A percentile compares a stretch with the other conserved stretches of the same genome.
These are phyloP conservation scores for Saxicola maurus DNA, from an alignment of 2,797 vertebrate genomes.

Conservation along the genomic window DNA sequence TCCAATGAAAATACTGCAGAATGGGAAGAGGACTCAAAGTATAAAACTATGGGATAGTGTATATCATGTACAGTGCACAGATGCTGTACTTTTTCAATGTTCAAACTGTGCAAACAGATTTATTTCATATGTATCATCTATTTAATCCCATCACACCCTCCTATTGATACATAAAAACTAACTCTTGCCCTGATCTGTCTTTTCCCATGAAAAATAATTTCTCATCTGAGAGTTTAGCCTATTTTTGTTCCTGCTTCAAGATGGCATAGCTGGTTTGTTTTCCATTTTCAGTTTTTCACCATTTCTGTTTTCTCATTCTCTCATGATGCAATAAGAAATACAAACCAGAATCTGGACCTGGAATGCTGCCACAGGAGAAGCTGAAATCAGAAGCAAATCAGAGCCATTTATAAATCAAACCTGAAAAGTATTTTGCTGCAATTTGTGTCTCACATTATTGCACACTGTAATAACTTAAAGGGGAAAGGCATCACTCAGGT, in stretches of 20 bases:
- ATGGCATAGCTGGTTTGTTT: neutral
- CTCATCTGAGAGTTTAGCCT: neutral
- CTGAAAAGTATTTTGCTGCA: neutral
- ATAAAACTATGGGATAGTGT: neutral
- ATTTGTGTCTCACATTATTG: neutral
- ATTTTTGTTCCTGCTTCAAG: neutral
- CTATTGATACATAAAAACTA: neutral
- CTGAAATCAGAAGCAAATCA: neutral
- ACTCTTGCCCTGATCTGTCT: neutral
- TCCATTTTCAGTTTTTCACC: neutral
- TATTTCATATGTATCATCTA: neutral
- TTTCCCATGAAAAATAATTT: neutral
- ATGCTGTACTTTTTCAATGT: neutral
- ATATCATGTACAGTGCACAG: neutral
- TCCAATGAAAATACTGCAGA: neutral
- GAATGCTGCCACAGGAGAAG: neutral
- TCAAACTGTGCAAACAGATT: neutral
- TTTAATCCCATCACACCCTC: neutral
- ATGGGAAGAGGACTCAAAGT: neutral
- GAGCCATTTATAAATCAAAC: neutral
- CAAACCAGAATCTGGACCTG: neutral
- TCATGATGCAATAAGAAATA: rapidly evolving
- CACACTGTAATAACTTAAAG: neutral
- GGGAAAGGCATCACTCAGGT: neutral
- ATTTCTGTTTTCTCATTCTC: neutral